Percentiles rank a stretch among this genome's conserved stretches.
phyloP scores from a whole-genome alignment of 2,113 vertebrate genomes.

The Vulpes vulpes region DNA sequence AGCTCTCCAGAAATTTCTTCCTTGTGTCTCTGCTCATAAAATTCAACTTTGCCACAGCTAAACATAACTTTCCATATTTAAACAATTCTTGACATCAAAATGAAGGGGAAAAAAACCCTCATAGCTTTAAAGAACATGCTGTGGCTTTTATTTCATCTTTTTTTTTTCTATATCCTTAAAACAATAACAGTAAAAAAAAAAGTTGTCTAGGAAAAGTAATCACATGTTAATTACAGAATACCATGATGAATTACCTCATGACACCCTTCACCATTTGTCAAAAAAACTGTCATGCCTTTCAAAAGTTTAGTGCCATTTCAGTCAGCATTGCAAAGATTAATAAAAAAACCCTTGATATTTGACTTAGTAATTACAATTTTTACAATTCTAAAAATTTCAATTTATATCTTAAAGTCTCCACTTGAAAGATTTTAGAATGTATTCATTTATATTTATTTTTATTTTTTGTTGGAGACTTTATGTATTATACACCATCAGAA shows the following conservation, averaged over 20 bases:
- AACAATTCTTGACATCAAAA: neutral
- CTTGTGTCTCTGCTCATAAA: neutral
- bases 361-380: neutral
- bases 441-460: neutral
- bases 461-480: neutral
- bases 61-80: neutral
- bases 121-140: neutral
- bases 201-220: neutral
- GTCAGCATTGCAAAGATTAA: neutral
- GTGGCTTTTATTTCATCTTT: neutral
- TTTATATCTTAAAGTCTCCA: neutral
- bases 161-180: neutral
- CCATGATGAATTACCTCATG: neutral
- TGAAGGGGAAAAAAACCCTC: neutral
- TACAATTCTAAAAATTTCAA: neutral
- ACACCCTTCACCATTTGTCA: neutral
- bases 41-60: neutral
- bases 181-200: neutral
- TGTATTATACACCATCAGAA: neutral
- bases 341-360: neutral
- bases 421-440: neutral
- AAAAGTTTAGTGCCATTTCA: neutral
- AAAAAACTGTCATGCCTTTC: neutral
- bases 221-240: neutral
- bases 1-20: constrained; percentile 4